phyloP scores from a whole-genome alignment of 1,140 invertebrate genomes.

The Dinoponera quadriceps region DNA sequence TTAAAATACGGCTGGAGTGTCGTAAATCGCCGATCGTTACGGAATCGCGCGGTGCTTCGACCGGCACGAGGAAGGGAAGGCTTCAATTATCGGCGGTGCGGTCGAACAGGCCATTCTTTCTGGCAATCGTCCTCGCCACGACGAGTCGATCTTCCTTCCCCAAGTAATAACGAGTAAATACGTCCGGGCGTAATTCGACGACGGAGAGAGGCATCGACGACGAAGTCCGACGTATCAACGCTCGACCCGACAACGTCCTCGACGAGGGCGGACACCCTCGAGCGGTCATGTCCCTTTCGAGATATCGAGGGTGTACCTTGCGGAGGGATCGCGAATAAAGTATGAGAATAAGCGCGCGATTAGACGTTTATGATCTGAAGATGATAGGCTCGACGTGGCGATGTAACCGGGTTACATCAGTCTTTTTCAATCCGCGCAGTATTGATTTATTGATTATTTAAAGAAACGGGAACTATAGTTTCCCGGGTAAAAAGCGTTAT shows the following conservation, averaged over 20 bases:
- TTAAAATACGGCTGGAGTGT: conserved; percentile 55
- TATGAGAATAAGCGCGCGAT: not conserved
- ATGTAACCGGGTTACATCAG: too few relatives aligned
- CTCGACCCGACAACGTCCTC: conserved; percentile 1
- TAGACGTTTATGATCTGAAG: not conserved
- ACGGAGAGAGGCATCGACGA: not conserved
- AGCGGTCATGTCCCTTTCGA: not conserved
- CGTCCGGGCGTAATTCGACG: conserved; percentile 40
- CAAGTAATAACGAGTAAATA: conserved; percentile 52
- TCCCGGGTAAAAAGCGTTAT: too few relatives aligned
- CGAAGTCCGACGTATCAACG: not conserved
- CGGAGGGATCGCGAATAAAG: not conserved
- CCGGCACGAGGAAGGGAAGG: conserved; percentile 13
- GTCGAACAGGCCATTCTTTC: conserved; percentile 11
- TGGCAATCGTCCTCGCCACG: conserved; percentile 13
- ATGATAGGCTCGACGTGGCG: too few relatives aligned
- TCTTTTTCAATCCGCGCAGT: too few relatives aligned
- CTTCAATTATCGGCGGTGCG: conserved; percentile 65
- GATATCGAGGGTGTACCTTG: not conserved
- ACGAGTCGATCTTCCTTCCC: conserved; percentile 34
- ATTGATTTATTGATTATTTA: too few relatives aligned
- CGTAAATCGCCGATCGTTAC: conserved; percentile 68
- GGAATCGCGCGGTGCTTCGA: conserved; percentile 30
- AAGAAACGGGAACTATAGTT: too few relatives aligned
- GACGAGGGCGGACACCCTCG: not conserved